Evolutionary conservation across 2,888 invertebrate species (phyloP).

Genomic region (Netelia inedita): DNA sequence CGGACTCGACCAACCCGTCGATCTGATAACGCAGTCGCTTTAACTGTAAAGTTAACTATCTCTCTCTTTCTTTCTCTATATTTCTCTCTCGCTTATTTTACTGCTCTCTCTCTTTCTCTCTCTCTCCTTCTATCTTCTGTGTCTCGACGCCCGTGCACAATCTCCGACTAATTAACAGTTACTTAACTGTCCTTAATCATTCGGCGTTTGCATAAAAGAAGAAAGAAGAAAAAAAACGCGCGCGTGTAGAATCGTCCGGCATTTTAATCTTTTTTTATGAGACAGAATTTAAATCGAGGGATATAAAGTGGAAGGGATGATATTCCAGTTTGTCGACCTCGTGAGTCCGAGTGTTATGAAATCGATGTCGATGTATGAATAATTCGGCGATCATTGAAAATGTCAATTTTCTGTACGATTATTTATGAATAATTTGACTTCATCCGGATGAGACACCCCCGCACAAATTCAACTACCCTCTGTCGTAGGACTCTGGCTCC

Average conservation of each 20-base stretch:
- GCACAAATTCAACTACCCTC: too few species aligned
- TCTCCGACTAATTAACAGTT: slow-evolving; percentile 67
- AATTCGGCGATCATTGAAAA: too few species aligned
- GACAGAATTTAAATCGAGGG: too few species aligned
- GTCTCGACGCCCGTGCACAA: slow-evolving; percentile 37
- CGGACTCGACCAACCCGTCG: slow-evolving; percentile 54
- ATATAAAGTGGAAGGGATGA: too few species aligned
- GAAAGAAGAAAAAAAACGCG: slow-evolving; percentile 6
- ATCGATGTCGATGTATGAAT: too few species aligned
- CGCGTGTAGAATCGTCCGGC: slow-evolving; percentile 33
- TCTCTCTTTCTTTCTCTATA: slow-evolving; percentile 40
- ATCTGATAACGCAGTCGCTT: slow-evolving; percentile 66
- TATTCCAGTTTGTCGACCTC: too few species aligned
- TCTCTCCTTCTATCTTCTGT: slow-evolving; percentile 5
- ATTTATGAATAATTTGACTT: too few species aligned
- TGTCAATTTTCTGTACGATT: too few species aligned
- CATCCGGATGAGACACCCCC: too few species aligned
- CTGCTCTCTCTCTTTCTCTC: slow-evolving; percentile 13
- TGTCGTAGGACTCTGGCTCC: too few species aligned
- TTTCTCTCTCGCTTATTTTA: slow-evolving; percentile 23
- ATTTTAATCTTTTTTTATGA: background rate
- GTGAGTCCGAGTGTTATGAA: too few species aligned
- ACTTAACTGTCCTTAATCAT: slow-evolving; percentile 64
- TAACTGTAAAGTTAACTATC: slow-evolving; percentile 62
- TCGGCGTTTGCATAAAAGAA: background rate